A percentile compares a stretch with the other conserved stretches of the same genome.
Evolutionary conservation across 2,888 invertebrate species (phyloP).

Genomic region (Deilephila elpenor): DNA sequence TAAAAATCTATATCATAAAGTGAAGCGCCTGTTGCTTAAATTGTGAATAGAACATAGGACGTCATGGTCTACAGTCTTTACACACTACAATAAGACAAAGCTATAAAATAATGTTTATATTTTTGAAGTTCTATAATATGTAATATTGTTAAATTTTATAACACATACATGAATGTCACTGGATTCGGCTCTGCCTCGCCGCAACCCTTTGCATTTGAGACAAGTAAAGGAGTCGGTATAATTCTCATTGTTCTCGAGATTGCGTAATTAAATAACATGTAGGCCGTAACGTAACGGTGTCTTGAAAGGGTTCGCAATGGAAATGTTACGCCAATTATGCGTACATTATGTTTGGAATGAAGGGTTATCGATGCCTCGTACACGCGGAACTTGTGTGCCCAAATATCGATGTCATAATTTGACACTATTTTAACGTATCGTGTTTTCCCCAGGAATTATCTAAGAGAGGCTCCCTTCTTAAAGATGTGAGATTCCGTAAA

Average conservation of each 20-base stretch:
- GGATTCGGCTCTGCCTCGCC: constrained; percentile 47
- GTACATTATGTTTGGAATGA: constrained; percentile 81
- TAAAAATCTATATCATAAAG: no score
- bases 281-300: constrained; percentile 79
- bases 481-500: background rate
- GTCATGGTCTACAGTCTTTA: no score
- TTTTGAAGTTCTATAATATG: background rate
- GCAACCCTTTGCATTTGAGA: constrained; percentile 53
- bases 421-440: constrained; percentile 18
- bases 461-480: background rate
- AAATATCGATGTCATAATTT: constrained; percentile 36
- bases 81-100: no score
- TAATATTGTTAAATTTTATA: background rate
- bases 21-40: no score
- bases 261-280: constrained; percentile 84
- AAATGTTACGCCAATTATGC: constrained; percentile 84
- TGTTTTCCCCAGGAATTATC: background rate
- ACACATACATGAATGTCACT: background rate
- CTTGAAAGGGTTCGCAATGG: constrained; percentile 82
- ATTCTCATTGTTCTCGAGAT: constrained; percentile 81
- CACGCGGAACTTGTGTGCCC: constrained; percentile 30
- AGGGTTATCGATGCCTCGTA: constrained; percentile 76
- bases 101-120: background rate
- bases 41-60: background rate
- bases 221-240: constrained; percentile 72